Evolutionary conservation across 2,113 vertebrate species (phyloP), one percentile per base, ranked within the genome.

Genomic region (Cyanoramphus novaezelandiae): DNA sequence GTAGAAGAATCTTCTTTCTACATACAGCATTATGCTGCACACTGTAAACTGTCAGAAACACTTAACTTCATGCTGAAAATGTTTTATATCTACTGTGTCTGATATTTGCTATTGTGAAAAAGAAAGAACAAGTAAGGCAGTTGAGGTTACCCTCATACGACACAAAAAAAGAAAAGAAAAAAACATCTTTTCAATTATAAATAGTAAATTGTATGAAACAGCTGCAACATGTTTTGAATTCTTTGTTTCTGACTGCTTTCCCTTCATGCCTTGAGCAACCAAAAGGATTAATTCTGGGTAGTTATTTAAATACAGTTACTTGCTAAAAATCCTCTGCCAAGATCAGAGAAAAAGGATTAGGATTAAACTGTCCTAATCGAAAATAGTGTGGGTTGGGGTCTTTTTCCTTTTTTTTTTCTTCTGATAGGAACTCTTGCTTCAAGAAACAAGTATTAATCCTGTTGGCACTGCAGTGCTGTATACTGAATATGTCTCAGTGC

Each of bases 301-400:
- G 96, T 98, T 98, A 99, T 99, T 99, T 99, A 98, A 98, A 98
- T 98, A 98, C 95, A 98, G 98, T 98, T 98, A 97, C 97, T 97
- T 97, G 97, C 95, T 98, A 97, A 97, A 97, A 98, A 98, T 98
- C 92, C 96, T 98, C 97, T 98, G 97, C 96, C 96, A 98, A 98
- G 97, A 99, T 99, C 98, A 98, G 98, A 98, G 97, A 98, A 98
- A 98, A 94, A 64, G 98, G 98, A 99, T 99, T 99, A 98, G 96
- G 97, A 97, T 98, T 98, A 98, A 98, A 97, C 97, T 96, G 91
- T 96, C 97, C 95, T 98, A 98, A 98, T 98, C 96, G 98, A 96
- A 94, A 92, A 65, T 90, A 76, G 17, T 92, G 49, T 88, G 63
- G 33, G 23, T 63, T 82, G 21, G 8, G 57, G 57, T 59, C 57